Conservation (phyloP, 2,888 invertebrate species). For the Cheilosia scutellata region DNA sequence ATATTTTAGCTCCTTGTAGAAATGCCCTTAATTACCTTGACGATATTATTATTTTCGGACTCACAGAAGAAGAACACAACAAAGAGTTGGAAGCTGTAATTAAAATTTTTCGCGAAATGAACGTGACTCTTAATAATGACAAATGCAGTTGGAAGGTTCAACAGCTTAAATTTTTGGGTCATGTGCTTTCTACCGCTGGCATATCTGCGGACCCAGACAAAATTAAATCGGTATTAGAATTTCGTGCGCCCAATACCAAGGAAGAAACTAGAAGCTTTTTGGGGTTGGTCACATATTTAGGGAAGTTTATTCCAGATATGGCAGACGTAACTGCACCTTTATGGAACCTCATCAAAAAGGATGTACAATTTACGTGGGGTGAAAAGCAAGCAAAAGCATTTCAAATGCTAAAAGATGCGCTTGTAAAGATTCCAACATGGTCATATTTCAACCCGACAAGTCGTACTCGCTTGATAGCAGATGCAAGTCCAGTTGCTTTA, state of each 20-base stretch:
- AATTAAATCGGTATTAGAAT: conserved; percentile 72
- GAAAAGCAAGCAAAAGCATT: conserved; percentile 50
- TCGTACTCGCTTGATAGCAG: conserved; percentile 14
- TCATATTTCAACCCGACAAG: conserved; percentile 24
- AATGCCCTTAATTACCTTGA: conserved; percentile 73
- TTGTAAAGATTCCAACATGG: conserved; percentile 18
- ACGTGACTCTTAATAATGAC: conserved; percentile 77
- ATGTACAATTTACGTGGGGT: conserved; percentile 65
- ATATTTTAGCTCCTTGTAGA: conserved; percentile 71
- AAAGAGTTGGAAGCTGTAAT: conserved; percentile 65
- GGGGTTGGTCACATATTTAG: conserved; percentile 63
- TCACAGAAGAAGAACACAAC: conserved; percentile 77
- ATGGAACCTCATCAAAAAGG: conserved; percentile 44
- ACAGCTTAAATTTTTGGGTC: conserved; percentile 72
- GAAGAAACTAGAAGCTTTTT: conserved; percentile 64
- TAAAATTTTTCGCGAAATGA: conserved; percentile 58
- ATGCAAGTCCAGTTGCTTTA: conserved; percentile 38
- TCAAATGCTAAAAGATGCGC: background rate
- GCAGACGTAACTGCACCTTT: conserved; percentile 61
- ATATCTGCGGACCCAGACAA: conserved; percentile 57
- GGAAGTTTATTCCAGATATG: conserved; percentile 69
- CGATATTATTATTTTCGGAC: conserved; percentile 77
- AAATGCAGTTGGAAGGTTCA: conserved; percentile 73
- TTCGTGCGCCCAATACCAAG: conserved; percentile 56
- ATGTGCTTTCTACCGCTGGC: conserved; percentile 60